Evolutionary conservation across 2,113 vertebrate genomes (phyloP), one percentile per base, ranked within the genome.

Genomic region (Cichladusa arquata): DNA sequence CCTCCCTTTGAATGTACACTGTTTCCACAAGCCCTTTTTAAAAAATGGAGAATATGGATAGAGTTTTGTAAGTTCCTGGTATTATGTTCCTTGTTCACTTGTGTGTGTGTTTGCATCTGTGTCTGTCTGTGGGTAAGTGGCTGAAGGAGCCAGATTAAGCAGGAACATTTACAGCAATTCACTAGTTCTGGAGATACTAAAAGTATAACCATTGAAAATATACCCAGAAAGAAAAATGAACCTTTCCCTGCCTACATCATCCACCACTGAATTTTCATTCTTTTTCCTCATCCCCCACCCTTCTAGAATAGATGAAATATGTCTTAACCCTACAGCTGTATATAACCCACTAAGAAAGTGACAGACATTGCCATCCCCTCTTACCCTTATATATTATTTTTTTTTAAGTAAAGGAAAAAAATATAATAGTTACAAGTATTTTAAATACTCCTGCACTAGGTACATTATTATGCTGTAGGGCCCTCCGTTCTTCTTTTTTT

Each of bases 61-160:
- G 5, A 24, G 5, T 31, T 82, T 85, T 85, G 15, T n/a, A 61
- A 45, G 14, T 14, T 38, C 3, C 12, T 48, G 24, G 11, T 36
- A n/a, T 8, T 36, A 14, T 33, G 25, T 18, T 5, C n/a, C 28
- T 20, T 19, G 12, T 5, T 57, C 1, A 2, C 1, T 1, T 38
- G 2, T 20, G 11, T 42, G 19, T 36, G 4, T 22, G 5, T 29
- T 14, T 60, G 34, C 36, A 36, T 42, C 13, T 2, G 0, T 36
- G 16, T 23, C 2, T n/a, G 3, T 57, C 6, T 36, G 18, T 5
- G 1, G n/a, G 14, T 44, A 19, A 56, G 5, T 10, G 17, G 5
- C 8, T 57, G 13, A 33, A 62, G 33, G 12, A 80, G 23, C 2
- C 50, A 71, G 26, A 14, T 29, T 72, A 45, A 60, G 19, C 33